These are phyloP conservation scores for Peromyscus aztecus DNA, from an alignment of 2,797 vertebrate genomes.

Conservation along the genomic window DNA sequence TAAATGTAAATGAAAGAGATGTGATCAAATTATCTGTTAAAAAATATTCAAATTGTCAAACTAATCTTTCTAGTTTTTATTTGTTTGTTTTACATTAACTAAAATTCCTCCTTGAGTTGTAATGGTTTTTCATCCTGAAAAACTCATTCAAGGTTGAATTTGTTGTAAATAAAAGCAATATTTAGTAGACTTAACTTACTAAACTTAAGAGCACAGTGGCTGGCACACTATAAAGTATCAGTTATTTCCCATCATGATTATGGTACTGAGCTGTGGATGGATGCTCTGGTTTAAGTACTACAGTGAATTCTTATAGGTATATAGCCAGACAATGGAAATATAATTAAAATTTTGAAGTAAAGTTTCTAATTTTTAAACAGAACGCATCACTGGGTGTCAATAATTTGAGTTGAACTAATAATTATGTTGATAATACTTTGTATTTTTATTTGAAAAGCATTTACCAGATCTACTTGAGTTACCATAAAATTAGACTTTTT, in stretches of 20 bases:
- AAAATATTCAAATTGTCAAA: background rate
- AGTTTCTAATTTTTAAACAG: conserved; percentile 11
- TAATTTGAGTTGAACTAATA: conserved; percentile 29
- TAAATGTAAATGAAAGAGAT: background rate
- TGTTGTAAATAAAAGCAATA: background rate
- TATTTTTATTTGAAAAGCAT: background rate
- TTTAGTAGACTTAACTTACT: background rate
- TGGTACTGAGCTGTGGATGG: background rate
- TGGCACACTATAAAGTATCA: too few relatives aligned
- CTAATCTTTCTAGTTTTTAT: background rate
- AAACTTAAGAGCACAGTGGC: background rate
- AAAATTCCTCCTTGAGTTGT: background rate
- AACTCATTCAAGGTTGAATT: background rate
- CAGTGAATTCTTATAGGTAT: too few relatives aligned
- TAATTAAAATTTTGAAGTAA: background rate
- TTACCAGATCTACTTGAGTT: background rate
- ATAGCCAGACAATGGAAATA: background rate
- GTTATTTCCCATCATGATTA: background rate
- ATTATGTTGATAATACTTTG: background rate
- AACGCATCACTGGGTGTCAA: background rate
- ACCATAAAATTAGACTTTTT: background rate
- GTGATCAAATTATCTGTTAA: background rate
- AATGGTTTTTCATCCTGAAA: background rate
- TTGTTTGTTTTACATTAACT: background rate
- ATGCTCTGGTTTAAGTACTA: fast-evolving